These are phyloP conservation scores for Drosophila asahinai DNA, from an alignment of 1,140 invertebrate species.

Conservation along the genomic window DNA sequence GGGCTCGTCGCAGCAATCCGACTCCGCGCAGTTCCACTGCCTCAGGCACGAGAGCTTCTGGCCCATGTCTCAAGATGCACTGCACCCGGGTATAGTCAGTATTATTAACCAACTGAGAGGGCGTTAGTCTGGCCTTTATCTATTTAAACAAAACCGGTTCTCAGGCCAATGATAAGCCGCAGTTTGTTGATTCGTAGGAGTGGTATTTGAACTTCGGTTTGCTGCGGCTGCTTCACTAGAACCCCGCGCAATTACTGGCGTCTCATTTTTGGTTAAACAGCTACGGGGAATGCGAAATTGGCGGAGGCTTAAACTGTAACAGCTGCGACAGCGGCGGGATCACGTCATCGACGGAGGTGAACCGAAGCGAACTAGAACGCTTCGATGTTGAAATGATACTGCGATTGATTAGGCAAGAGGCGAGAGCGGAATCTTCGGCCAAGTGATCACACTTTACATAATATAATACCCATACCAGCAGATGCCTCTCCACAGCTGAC, in stretches of 20 bases:
- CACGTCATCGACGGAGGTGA: slow-evolving; percentile 36
- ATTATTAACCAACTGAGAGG: slow-evolving; percentile 7
- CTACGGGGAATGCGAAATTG: slow-evolving; percentile 26
- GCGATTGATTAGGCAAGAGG: slow-evolving; percentile 27
- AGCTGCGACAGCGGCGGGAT: slow-evolving; percentile 17
- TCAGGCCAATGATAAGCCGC: slow-evolving; percentile 32
- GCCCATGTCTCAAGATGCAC: slow-evolving; percentile 25
- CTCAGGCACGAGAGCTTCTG: slow-evolving; percentile 23
- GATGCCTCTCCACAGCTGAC: slow-evolving; percentile 28
- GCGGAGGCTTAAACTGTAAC: slow-evolving; percentile 33
- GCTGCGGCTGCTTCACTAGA: slow-evolving; percentile 13
- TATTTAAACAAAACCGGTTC: slow-evolving; percentile 37
- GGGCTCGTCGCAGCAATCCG: slow-evolving; percentile 24
- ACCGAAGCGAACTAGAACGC: slow-evolving; percentile 23
- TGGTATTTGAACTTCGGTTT: slow-evolving; percentile 36
- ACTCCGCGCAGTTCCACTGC: slow-evolving; percentile 23
- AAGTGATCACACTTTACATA: slow-evolving; percentile 32
- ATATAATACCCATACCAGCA: neutral
- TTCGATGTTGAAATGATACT: slow-evolving; percentile 31
- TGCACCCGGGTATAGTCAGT: neutral
- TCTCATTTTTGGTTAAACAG: slow-evolving; percentile 23
- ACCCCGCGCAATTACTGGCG: slow-evolving; percentile 25
- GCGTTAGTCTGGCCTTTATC: slow-evolving; percentile 12
- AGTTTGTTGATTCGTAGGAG: slow-evolving; percentile 34
- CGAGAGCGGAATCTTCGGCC: slow-evolving; percentile 15